Percentiles rank a stretch among this genome's conserved stretches.
Conservation (phyloP, 2,797 vertebrate genomes). For the Pipistrellus pygmaeus region DNA sequence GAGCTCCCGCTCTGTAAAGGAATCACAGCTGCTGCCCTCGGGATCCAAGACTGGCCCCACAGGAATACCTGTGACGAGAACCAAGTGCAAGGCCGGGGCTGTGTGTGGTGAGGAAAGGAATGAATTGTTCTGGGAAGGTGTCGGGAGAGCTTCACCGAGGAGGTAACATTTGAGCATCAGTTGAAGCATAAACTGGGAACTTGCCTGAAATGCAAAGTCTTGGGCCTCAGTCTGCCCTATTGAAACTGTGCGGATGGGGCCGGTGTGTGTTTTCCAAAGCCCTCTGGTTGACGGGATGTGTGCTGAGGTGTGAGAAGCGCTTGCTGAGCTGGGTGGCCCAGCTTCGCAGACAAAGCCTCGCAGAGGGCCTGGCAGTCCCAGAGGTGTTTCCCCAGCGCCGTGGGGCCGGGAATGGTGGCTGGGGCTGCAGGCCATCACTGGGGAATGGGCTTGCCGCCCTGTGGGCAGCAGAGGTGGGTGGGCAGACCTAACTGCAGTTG, state of each 20-base stretch:
- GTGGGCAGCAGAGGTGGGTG: neutral
- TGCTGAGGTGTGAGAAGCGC: neutral
- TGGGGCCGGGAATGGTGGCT: neutral
- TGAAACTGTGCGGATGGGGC: neutral
- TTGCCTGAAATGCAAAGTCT: constrained; percentile 39
- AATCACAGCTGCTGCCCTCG: neutral
- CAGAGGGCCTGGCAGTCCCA: neutral
- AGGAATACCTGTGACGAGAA: neutral
- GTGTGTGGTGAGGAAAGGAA: neutral
- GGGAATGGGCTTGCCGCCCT: neutral
- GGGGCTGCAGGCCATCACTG: neutral
- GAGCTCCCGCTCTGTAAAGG: neutral
- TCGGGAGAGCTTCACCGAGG: constrained; percentile 17
- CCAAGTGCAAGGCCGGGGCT: neutral
- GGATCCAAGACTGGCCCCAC: neutral
- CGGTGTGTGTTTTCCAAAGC: neutral
- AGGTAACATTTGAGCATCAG: neutral
- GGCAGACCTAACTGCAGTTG: neutral
- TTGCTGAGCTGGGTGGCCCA: neutral
- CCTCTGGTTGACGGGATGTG: neutral
- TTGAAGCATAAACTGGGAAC: constrained; percentile 47
- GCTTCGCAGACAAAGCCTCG: neutral
- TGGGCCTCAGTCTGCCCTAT: neutral
- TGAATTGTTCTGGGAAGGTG: neutral
- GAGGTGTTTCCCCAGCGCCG: neutral